A percentile compares a stretch with the other conserved stretches of the same genome.
Evolutionary conservation across 2,888 invertebrate genomes (phyloP).

Genomic region (Shargacucullia verbasci): DNA sequence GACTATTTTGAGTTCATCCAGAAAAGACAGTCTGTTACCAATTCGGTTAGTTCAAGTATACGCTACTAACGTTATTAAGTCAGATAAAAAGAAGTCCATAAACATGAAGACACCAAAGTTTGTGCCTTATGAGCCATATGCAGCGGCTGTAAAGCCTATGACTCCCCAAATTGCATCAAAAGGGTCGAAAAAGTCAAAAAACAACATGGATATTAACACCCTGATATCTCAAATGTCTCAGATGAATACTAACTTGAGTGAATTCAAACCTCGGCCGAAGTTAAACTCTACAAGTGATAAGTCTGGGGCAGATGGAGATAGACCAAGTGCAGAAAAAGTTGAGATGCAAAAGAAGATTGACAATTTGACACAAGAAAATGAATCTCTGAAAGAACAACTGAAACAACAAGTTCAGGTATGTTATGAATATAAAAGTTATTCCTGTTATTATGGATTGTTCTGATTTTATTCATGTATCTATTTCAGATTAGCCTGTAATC

Average conservation of each 20-base stretch:
- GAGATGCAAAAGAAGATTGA: slow-evolving; percentile 90
- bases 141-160: slow-evolving; percentile 95
- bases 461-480: no score
- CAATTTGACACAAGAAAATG: slow-evolving; percentile 91
- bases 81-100: slow-evolving; percentile 87
- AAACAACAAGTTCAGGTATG: slow-evolving; percentile 94
- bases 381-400: slow-evolving; percentile 93
- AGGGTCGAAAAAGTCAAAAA: slow-evolving; percentile 81
- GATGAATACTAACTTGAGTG: slow-evolving; percentile 90
- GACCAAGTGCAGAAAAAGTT: slow-evolving; percentile 78
- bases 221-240: slow-evolving; percentile 92
- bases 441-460: no score
- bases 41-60: slow-evolving; percentile 80
- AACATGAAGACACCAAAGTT: slow-evolving; percentile 93
- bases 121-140: slow-evolving; percentile 96
- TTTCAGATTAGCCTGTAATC: no score
- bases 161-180: slow-evolving; percentile 85
- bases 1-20: slow-evolving; percentile 49
- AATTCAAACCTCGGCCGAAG: slow-evolving; percentile 86
- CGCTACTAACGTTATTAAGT: slow-evolving; percentile 90
- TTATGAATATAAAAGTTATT: no score
- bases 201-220: slow-evolving; percentile 91
- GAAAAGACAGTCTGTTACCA: slow-evolving; percentile 67
- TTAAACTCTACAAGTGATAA: slow-evolving; percentile 77
- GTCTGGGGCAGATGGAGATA: slow-evolving; percentile 61